Conservation (phyloP, 1,140 invertebrate genomes). For the Meloidogyne hapla region DNA sequence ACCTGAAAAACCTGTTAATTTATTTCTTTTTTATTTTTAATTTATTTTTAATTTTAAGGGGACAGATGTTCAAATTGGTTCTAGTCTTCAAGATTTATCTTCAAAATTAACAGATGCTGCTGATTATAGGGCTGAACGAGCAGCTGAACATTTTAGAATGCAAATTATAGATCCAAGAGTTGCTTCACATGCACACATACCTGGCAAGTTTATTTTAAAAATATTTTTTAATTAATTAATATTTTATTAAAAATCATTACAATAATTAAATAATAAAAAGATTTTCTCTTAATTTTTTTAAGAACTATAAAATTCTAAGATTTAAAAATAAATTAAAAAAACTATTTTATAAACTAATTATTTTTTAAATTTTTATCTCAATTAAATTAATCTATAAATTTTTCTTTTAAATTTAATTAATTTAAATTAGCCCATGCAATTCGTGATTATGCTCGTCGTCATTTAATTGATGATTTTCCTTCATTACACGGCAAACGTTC, state of each 20-base stretch:
- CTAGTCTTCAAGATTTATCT: conserved; percentile 35
- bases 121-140: conserved; percentile 57
- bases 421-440: conserved; percentile 43
- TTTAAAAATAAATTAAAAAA: too few relatives aligned
- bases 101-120: conserved; percentile 40
- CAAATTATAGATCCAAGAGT: conserved; percentile 63
- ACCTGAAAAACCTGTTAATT: conserved; percentile 39
- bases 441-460: conserved; percentile 33
- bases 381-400: too few relatives aligned
- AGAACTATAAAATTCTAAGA: too few relatives aligned
- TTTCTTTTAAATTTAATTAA: too few relatives aligned
- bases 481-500: conserved; percentile 60
- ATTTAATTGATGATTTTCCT: conserved; percentile 57
- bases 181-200: conserved; percentile 45
- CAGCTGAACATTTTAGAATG: conserved; percentile 59
- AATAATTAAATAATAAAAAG: too few relatives aligned
- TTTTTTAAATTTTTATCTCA: too few relatives aligned
- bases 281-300: too few relatives aligned
- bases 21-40: too few relatives aligned
- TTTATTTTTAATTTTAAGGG: conserved; percentile 21
- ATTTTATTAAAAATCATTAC: too few relatives aligned
- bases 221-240: too few relatives aligned
- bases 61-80: conserved; percentile 44
- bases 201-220: conserved; percentile 8
- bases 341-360: too few relatives aligned